phyloP scores from a whole-genome alignment of 2,888 invertebrate genomes.

The Ennomos fuscantarius region DNA sequence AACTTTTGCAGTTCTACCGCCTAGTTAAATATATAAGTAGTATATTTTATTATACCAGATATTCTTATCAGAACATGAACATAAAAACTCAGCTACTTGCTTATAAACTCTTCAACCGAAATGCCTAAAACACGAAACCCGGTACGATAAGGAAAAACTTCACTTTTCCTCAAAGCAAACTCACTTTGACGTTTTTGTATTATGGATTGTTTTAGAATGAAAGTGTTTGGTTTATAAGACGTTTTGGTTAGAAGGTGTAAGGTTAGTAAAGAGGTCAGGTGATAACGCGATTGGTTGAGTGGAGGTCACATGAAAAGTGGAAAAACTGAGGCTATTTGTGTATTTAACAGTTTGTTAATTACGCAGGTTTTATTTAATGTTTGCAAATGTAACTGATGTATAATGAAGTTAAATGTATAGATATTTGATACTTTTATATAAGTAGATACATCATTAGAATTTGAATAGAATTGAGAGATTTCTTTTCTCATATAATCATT shows the following conservation, averaged over 20 bases:
- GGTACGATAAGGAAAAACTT: slow-evolving; percentile 61
- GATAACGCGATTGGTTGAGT: slow-evolving; percentile 66
- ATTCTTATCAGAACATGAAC: slow-evolving; percentile 24
- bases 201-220: slow-evolving; percentile 46
- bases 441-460: slow-evolving; percentile 1
- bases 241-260: slow-evolving; percentile 46
- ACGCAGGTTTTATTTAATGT: slow-evolving; percentile 20
- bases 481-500: too few relatives aligned
- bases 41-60: not conserved
- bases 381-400: not conserved
- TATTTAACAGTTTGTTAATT: slow-evolving; percentile 32
- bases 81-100: slow-evolving; percentile 45
- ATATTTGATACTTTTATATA: not conserved
- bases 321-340: slow-evolving; percentile 51
- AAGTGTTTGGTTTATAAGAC: slow-evolving; percentile 41
- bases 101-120: slow-evolving; percentile 61
- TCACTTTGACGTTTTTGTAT: slow-evolving; percentile 30
- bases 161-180: slow-evolving; percentile 37
- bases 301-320: slow-evolving; percentile 75
- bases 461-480: too few relatives aligned
- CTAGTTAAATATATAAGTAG: too few relatives aligned
- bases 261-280: slow-evolving; percentile 77
- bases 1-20: too few relatives aligned
- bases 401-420: not conserved
- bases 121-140: slow-evolving; percentile 67